Base-by-base conservation (phyloP, 92 coral and sea anemone species). In the Bergia puertoricense region DNA sequence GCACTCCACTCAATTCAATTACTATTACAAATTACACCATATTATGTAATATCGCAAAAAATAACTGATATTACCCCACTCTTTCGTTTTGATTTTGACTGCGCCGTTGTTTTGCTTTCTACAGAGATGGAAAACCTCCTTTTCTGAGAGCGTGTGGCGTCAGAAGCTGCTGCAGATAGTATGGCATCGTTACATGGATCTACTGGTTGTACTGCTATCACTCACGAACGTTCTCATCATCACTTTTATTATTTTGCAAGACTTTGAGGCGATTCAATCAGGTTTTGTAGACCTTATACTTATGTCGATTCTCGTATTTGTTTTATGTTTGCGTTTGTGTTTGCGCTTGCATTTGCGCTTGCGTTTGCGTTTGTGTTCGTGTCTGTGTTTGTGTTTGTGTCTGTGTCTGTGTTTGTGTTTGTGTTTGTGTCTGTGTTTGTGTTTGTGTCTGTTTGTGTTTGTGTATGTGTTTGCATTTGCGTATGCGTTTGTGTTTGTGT, bases 41-140 rank as follows among this genome's bases (percentile, higher is more conserved):
- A 30, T 30, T 30, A 30, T 30, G 30, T 30, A 30, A 30, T 30
- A 30, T 30, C 0, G 30, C 30, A 30, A 30, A 30, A 30, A 30
- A 30, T 30, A 30, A 30, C 30, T 30, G 30, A 30, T 30, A 30
- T 30, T 30, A 30, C 30, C 0, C 30, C 30, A 30, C 30, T 30
- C 30, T 30, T 69, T 45, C 7, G 43, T 5, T 11, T 4, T 82
- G 10, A 43, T 67, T 67, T 44, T 0, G 4, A 43, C 59, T 44
- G 57, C 66, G 22, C 57, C 16, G 8, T 39, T 75, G 79, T 75
- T 50, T 75, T 40, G 8, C 54, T 23, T 68, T 30, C 50, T 37
- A 68, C 78, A 84, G 87, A 84, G 87, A 73, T 84, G 87, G 87
- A 84, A 84, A 73, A 69, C 79, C n/a, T 68, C 87, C 2, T 30